Evolutionary conservation across 2,797 vertebrate species (phyloP), one percentile per base, ranked within the genome.

Genomic region (Arvicola amphibius): DNA sequence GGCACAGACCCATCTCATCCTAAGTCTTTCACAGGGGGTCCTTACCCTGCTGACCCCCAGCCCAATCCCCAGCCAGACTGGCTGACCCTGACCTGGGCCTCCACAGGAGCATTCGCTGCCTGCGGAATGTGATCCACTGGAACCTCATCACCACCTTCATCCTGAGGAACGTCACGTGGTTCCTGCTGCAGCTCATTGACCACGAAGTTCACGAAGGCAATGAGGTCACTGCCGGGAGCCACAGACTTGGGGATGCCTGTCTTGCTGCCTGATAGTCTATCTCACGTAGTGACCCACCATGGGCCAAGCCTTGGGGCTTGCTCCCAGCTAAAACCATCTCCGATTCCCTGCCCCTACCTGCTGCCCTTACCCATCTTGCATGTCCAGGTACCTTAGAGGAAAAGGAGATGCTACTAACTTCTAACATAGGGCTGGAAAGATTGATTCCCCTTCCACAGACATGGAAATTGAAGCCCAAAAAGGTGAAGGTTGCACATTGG

Each of bases 121-220:
- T 99, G 88, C 98, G 99, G 95, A 99, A 99, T 79, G 99, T 99
- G 96, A 99, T 99, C 98, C 99, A 99, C 98, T 99, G 99, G 99
- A 99, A 99, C 97, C 65, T 99, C 97, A 99, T 99, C 97, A 99
- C 99, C 89, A 99, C 99, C 0, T 99, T 99, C 97, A 99, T 99
- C 98, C 98, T 99, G 98, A 98, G 99, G 97, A 99, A 99, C 2
- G 97, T 99, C 53, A 99, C 99, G 98, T 99, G 99, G 99, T 99
- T 99, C 97, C 98, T 99, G 97, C 99, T 99, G 73, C 99, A 99
- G 88, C 98, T 99, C 98, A 99, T 99, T 29, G 99, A 99, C 97
- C 99, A 99, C 91, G 99, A 99, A 95, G 99, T 99, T 94, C 99
- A 99, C 0, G 99, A 99, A 96, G 99, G 99, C 98, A 99, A 99